These are phyloP conservation scores for Lutjanus argentimaculatus DNA, from an alignment of 2,797 vertebrate species.

Conservation along the genomic window DNA sequence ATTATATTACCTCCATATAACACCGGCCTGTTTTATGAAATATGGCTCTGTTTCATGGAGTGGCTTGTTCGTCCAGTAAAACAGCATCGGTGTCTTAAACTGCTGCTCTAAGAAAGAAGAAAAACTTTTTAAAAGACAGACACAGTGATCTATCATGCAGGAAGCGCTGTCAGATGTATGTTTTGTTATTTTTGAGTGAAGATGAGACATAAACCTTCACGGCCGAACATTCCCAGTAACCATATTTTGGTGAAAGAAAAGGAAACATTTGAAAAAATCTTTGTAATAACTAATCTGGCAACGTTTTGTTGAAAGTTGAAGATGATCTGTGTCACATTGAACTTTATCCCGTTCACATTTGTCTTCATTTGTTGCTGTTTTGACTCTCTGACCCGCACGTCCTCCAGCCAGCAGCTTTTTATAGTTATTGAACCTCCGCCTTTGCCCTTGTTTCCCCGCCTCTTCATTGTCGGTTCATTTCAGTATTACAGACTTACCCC, in stretches of 20 bases:
- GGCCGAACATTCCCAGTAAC: not conserved
- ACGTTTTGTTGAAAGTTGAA: constrained; percentile 1
- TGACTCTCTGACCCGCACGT: constrained; percentile 11
- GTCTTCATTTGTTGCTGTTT: constrained; percentile 1
- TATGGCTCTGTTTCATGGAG: constrained; percentile 57
- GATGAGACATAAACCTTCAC: not conserved
- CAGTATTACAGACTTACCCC: not conserved
- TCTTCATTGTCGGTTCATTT: constrained; percentile 6
- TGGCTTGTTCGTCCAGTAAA: constrained; percentile 65
- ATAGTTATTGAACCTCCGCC: constrained; percentile 18
- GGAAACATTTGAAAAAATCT: not conserved
- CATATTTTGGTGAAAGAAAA: not conserved
- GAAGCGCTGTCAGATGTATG: not conserved
- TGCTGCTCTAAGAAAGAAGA: constrained; percentile 36
- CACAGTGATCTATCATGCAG: constrained; percentile 1
- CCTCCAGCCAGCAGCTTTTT: constrained; percentile 24
- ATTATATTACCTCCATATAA: constrained; percentile 58
- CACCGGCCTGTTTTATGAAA: constrained; percentile 62
- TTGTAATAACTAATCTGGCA: not conserved
- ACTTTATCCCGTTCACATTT: constrained; percentile 8
- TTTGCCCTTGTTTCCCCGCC: not conserved
- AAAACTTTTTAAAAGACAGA: constrained; percentile 38
- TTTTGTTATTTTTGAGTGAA: constrained; percentile 1
- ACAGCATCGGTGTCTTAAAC: constrained; percentile 45
- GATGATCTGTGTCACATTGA: constrained; percentile 7